These are phyloP conservation scores for Tenthredo distinguenda DNA, from an alignment of 2,888 invertebrate species.

Conservation along the genomic window DNA sequence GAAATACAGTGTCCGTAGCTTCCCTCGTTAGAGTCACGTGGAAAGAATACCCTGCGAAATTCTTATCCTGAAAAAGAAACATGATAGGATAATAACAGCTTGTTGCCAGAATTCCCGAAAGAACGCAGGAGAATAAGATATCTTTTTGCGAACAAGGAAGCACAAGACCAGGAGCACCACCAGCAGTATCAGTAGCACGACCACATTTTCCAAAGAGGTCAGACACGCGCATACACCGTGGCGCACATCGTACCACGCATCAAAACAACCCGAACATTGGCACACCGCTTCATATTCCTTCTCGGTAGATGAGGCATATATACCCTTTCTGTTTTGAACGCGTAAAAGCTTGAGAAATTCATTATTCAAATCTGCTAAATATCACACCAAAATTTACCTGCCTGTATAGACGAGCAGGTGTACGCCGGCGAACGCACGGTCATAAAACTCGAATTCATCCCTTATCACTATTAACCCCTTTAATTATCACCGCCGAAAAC, in stretches of 20 bases:
- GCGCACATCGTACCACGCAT: conserved; percentile 62
- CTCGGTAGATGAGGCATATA: not conserved
- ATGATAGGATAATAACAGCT: conserved; percentile 31
- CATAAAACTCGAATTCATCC: not conserved
- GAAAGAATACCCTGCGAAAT: not conserved
- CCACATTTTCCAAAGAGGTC: conserved; percentile 63
- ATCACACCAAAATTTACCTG: not conserved
- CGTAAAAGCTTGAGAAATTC: conserved; percentile 39
- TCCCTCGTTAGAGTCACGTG: conserved; percentile 31
- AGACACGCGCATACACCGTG: conserved; percentile 65
- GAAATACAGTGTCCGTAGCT: too few species aligned
- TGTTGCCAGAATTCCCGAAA: conserved; percentile 5
- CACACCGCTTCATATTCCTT: not conserved
- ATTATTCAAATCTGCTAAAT: conserved; percentile 43
- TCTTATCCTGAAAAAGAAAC: not conserved
- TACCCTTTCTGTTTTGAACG: not conserved
- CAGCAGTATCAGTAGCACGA: conserved; percentile 12
- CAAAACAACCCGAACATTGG: conserved; percentile 55
- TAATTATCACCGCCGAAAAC: not conserved
- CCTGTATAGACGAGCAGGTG: conserved; percentile 12
- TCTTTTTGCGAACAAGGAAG: not conserved
- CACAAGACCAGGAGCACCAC: not conserved
- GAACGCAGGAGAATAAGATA: not conserved
- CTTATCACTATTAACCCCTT: not conserved
- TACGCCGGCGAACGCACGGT: conserved; percentile 6